Evolutionary conservation across 2,888 invertebrate species (phyloP).

Genomic region (Falcaria lacertinaria): DNA sequence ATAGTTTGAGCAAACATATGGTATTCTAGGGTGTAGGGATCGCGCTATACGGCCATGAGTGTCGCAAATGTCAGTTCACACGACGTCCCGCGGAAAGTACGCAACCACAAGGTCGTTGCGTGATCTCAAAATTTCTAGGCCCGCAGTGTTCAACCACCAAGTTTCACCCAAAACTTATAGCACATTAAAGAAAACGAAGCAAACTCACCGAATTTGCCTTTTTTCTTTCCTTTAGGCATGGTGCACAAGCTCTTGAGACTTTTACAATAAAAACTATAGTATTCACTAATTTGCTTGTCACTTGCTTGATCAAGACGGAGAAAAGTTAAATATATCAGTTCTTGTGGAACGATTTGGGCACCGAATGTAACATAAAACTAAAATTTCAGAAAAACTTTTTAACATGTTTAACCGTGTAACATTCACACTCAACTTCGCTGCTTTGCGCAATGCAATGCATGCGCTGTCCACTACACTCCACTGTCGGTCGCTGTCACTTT

Average conservation of each 20-base stretch:
- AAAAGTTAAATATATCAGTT: constrained; percentile 86
- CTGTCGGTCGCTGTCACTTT: constrained; percentile 64
- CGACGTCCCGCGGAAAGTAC: constrained; percentile 55
- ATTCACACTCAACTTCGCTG: constrained; percentile 73
- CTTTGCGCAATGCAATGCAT: constrained; percentile 72
- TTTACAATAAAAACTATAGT: constrained; percentile 77
- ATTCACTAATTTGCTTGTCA: constrained; percentile 68
- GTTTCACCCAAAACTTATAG: constrained; percentile 12
- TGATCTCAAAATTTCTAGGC: constrained; percentile 65
- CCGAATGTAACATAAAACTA: constrained; percentile 85
- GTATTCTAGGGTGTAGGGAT: constrained; percentile 28
- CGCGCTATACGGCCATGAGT: constrained; percentile 33
- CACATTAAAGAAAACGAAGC: constrained; percentile 4
- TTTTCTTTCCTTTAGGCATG: constrained; percentile 89
- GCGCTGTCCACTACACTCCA: too few relatives aligned
- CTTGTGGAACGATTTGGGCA: constrained; percentile 84
- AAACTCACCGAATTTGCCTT: constrained; percentile 85
- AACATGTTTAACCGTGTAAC: constrained; percentile 83
- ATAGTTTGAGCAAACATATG: constrained; percentile 37
- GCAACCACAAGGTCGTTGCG: constrained; percentile 72
- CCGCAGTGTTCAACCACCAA: constrained; percentile 22
- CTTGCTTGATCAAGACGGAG: constrained; percentile 88
- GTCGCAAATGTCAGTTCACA: constrained; percentile 58
- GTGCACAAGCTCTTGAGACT: constrained; percentile 49
- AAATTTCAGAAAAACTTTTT: constrained; percentile 86